Evolutionary conservation across 2,113 vertebrate genomes (phyloP).

Genomic region (Ctenodactylus gundi): DNA sequence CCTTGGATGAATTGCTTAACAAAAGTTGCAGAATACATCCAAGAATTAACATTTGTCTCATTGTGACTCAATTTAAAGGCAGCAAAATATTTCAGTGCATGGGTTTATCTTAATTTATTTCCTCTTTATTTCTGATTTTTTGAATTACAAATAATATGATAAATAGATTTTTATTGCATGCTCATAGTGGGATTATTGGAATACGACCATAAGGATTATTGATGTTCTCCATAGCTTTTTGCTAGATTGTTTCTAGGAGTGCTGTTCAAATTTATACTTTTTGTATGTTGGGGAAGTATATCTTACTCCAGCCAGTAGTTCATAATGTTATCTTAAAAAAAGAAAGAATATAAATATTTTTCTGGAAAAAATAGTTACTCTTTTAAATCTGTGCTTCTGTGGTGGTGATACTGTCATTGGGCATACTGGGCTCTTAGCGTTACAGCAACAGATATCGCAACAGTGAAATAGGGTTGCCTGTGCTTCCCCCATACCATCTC

Average conservation of each 20-base stretch:
- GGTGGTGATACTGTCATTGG: not conserved
- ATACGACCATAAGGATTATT: not conserved
- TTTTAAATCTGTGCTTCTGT: not conserved
- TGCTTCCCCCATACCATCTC: not conserved
- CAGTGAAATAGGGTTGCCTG: conserved; percentile 2
- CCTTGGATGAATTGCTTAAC: conserved; percentile 66
- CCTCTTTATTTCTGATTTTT: conserved; percentile 29
- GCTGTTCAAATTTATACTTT: not conserved
- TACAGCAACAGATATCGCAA: not conserved
- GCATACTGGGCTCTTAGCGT: not conserved
- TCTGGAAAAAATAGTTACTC: not conserved
- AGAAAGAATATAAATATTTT: not conserved
- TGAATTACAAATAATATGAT: conserved; percentile 12
- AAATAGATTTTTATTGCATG: not conserved
- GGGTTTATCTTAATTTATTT: conserved; percentile 17
- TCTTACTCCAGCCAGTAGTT: not conserved
- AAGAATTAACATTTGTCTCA: conserved; percentile 55
- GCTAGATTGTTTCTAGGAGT: not conserved
- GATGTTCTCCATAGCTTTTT: not conserved
- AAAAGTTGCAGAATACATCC: conserved; percentile 33
- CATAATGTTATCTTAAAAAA: not conserved
- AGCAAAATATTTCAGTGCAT: not conserved
- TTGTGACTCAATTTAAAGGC: conserved; percentile 59
- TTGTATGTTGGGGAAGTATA: not conserved
- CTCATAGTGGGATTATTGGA: not conserved